A percentile compares a stretch with the other conserved stretches of the same genome.
Conservation (phyloP, 2,888 invertebrate genomes). For the Carcina quercana region DNA sequence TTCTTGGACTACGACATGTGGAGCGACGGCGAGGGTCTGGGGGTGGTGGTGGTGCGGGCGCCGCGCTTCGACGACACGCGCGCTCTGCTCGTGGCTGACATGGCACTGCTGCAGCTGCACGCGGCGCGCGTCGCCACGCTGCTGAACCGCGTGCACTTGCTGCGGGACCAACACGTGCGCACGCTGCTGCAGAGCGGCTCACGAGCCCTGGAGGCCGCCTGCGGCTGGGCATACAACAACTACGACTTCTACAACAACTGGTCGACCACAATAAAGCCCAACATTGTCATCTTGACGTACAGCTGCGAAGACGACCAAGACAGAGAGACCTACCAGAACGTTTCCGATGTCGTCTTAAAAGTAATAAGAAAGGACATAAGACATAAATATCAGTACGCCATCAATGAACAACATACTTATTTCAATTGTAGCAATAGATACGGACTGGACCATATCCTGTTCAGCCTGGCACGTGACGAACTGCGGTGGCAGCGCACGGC, state of each 20-base stretch:
- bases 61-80: constrained; percentile 5
- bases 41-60: not conserved
- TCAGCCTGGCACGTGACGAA: not conserved
- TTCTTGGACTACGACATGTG: constrained; percentile 30
- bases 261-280: constrained; percentile 1
- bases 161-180: too few species aligned
- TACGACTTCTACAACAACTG: constrained; percentile 1
- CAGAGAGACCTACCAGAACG: constrained; percentile 1
- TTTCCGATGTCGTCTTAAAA: not conserved
- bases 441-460: not conserved
- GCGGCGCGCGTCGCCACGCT: constrained; percentile 2
- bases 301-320: constrained; percentile 19
- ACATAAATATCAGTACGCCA: not conserved
- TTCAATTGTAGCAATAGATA: constrained; percentile 13
- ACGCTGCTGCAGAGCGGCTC: constrained; percentile 1
- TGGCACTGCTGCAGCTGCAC: not conserved
- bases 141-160: too few species aligned
- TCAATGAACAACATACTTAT: not conserved
- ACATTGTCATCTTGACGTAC: constrained; percentile 4
- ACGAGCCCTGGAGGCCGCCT: constrained; percentile 18
- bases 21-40: constrained; percentile 2
- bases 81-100: constrained; percentile 10
- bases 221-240: constrained; percentile 12
- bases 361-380: not conserved
- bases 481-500: constrained; percentile 6